A percentile compares a stretch with the other conserved stretches of the same genome.
These are phyloP conservation scores for Tragelaphus strepsiceros DNA, from an alignment of 2,113 vertebrate genomes.

Conservation along the genomic window DNA sequence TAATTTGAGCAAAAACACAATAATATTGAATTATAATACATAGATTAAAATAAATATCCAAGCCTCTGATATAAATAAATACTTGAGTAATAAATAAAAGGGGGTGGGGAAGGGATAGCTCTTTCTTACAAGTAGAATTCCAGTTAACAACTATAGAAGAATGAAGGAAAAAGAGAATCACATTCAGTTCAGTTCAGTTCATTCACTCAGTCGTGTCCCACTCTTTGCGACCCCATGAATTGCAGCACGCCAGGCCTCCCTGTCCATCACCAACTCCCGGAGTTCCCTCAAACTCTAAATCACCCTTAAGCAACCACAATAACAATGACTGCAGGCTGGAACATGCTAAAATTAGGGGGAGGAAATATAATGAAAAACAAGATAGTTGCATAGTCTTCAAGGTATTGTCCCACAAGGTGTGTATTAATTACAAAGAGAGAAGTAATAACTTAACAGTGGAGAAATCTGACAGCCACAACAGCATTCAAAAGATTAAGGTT, in stretches of 20 bases:
- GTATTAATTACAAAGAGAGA: not conserved
- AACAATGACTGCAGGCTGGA: not conserved
- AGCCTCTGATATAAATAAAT: not conserved
- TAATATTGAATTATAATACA: not conserved
- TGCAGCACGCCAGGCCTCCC: too few relatives aligned
- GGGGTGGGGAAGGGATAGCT: not conserved
- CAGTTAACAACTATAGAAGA: not conserved
- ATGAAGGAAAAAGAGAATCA: not conserved
- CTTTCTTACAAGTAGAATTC: not conserved
- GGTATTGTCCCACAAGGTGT: not conserved
- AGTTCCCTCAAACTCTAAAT: too few relatives aligned
- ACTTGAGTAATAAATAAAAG: not conserved
- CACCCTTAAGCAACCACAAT: not conserved
- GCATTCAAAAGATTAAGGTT: not conserved
- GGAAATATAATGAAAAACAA: not conserved
- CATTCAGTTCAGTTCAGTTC: too few relatives aligned
- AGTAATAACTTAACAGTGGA: not conserved
- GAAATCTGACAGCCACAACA: not conserved
- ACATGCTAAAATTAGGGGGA: not conserved
- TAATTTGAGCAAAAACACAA: not conserved
- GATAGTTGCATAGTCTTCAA: not conserved
- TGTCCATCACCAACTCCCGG: too few relatives aligned
- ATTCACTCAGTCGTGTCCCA: too few relatives aligned
- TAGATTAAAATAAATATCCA: not conserved
- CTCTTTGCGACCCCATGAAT: too few relatives aligned